These are phyloP conservation scores for Melolontha melolontha DNA, from an alignment of 2,888 invertebrate species.

Conservation along the genomic window DNA sequence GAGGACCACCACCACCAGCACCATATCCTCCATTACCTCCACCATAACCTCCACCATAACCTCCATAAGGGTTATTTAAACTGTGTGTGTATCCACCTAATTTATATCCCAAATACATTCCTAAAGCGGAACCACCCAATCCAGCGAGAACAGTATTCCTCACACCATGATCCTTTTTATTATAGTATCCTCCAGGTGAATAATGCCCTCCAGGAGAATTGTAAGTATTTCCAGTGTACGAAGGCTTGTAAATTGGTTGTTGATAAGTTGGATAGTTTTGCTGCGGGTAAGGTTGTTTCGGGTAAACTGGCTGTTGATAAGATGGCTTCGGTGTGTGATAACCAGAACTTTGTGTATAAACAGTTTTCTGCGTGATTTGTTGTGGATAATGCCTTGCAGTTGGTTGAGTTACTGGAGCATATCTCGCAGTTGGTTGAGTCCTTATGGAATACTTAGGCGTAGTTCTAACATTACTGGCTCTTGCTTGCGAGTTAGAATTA, in stretches of 20 bases:
- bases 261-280: constrained; percentile 28
- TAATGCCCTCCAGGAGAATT: not conserved
- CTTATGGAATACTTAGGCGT: constrained; percentile 12
- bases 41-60: constrained; percentile 1
- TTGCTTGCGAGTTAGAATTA: constrained; percentile 11
- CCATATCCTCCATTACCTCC: constrained; percentile 25
- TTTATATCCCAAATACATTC: constrained; percentile 42
- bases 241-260: constrained; percentile 25
- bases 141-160: constrained; percentile 42
- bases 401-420: constrained; percentile 20
- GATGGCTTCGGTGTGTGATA: no score
- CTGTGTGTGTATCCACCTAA: constrained; percentile 33
- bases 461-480: constrained; percentile 12
- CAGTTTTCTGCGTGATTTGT: no score
- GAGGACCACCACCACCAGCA: constrained; percentile 47
- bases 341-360: not conserved
- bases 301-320: not conserved
- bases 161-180: constrained; percentile 32
- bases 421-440: constrained; percentile 26
- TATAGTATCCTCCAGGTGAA: constrained; percentile 19
- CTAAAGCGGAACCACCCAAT: constrained; percentile 42
- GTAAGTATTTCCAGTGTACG: constrained; percentile 10
- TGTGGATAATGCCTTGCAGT: not conserved
- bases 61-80: constrained; percentile 21
- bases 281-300: constrained; percentile 8